Evolutionary conservation across 2,888 invertebrate genomes (phyloP).

Genomic region (Leptopilina drosophilae): DNA sequence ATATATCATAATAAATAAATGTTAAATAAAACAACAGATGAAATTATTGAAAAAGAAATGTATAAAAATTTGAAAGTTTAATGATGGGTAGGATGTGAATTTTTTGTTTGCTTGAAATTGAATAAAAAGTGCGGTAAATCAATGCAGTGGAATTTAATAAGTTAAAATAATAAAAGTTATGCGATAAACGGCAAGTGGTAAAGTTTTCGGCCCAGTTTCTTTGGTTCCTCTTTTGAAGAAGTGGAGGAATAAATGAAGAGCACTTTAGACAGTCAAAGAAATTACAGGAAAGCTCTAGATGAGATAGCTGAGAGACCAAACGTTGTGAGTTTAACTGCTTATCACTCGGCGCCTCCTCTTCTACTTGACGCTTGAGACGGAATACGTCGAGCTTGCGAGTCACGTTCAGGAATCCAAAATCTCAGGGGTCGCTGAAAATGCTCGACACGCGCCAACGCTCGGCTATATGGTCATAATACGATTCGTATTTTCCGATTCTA

Average conservation of each 20-base stretch:
- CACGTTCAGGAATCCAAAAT: slow-evolving; percentile 56
- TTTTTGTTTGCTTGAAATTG: background rate
- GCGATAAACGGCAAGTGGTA: slow-evolving; percentile 19
- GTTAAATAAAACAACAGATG: too few relatives aligned
- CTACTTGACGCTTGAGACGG: slow-evolving; percentile 13
- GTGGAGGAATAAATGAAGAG: slow-evolving; percentile 31
- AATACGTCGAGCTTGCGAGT: slow-evolving; percentile 56
- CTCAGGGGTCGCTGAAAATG: slow-evolving; percentile 55
- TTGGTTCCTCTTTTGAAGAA: background rate
- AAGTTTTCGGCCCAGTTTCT: slow-evolving; percentile 24
- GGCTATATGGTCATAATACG: slow-evolving; percentile 30
- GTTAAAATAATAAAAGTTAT: slow-evolving; percentile 12
- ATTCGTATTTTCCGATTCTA: slow-evolving; percentile 39
- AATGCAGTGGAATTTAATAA: background rate
- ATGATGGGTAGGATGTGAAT: background rate
- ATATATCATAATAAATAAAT: too few relatives aligned
- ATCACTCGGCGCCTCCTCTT: slow-evolving; percentile 39
- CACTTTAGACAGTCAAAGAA: slow-evolving; percentile 39
- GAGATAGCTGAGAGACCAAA: slow-evolving; percentile 24
- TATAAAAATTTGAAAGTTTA: too few relatives aligned
- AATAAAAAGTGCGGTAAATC: slow-evolving; percentile 12
- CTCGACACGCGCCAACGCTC: slow-evolving; percentile 47
- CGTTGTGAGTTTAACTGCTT: slow-evolving; percentile 37
- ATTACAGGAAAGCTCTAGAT: slow-evolving; percentile 33
- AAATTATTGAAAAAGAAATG: too few relatives aligned